Evolutionary conservation across 92 coral and sea anemone genomes (phyloP).

Genomic region (Porites cylindrica): DNA sequence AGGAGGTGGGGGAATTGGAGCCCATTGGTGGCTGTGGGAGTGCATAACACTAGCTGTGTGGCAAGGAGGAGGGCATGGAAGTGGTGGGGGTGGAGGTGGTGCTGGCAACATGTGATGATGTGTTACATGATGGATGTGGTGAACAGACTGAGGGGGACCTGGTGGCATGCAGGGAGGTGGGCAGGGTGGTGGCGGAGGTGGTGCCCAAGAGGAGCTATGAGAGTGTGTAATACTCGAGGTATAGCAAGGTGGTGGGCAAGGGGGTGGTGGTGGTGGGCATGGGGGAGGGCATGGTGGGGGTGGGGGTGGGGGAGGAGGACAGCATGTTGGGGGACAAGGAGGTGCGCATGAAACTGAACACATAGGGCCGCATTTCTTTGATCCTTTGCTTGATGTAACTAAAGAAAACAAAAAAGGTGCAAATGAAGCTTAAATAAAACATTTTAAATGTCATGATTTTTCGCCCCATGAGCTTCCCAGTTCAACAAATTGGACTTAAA

Average conservation of each 20-base stretch:
- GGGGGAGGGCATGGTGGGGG: constrained; percentile 73
- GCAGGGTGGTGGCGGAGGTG: constrained; percentile 87
- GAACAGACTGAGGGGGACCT: constrained; percentile 71
- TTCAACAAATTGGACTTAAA: no score
- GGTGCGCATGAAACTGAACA: constrained; percentile 71
- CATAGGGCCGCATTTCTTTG: constrained; percentile 81
- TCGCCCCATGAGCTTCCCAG: no score
- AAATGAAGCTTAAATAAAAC: neutral
- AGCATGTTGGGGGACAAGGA: constrained; percentile 77
- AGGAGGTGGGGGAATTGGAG: constrained; percentile 86
- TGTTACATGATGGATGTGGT: constrained; percentile 66
- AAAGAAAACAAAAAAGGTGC: constrained; percentile 1
- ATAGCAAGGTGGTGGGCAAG: constrained; percentile 70
- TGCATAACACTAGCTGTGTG: constrained; percentile 66
- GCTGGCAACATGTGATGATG: constrained; percentile 83
- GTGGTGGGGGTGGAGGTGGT: constrained; percentile 86
- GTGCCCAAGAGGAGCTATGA: constrained; percentile 66
- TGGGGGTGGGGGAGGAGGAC: constrained; percentile 60
- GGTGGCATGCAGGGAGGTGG: constrained; percentile 78
- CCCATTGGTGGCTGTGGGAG: constrained; percentile 68
- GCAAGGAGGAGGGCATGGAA: constrained; percentile 92
- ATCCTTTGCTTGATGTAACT: constrained; percentile 70
- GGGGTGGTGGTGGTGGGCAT: constrained; percentile 78
- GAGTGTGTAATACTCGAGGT: constrained; percentile 57
- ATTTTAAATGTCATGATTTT: no score